Base-by-base conservation (phyloP, 2,113 vertebrate genomes). In the Hystrix brachyura region DNA sequence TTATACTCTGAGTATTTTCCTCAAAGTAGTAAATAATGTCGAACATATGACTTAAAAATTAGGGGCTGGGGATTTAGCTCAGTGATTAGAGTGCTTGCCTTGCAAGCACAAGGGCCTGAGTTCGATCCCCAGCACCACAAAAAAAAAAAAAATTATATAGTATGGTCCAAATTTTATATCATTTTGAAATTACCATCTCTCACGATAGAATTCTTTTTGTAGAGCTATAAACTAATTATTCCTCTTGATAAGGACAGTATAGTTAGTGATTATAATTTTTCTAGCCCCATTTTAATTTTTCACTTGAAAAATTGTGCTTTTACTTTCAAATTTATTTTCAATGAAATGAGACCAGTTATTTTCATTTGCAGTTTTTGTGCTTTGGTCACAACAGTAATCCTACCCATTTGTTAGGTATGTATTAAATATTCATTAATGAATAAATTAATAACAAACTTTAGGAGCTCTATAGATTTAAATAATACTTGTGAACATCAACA, bases 401-500 rank as follows among this genome's bases (percentile, higher is more conserved):
- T 87, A 76, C 5, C 32, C 7, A 65, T 29, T 76, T 86, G 86
- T 86, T 81, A 71, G 48, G 18, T 78, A 79, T 80, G 80, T 67
- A 87, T 55, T 78, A 32, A 72, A 65, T 92, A 53, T 83, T 85
- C 95, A 53, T 67, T 83, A 85, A 86, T 65, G 91, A 82, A 67
- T 71, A 80, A 25, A 38, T 89, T 76, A 86, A 51, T 43, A 87
- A 89, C 72, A 96, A 95, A 93, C 43, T 87, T 87, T 93, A 55
- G 32, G 17, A 92, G 7, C 34, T 43, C 64, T 94, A 78, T 82
- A 94, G 29, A 65, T 27, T 94, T 78, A 95, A 85, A 46, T 60
- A 94, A 64, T 71, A 87, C 5, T 87, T 89, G 55, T 87, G 51
- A 78, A 71, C 23, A 78, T 29, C 76, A 5, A 84, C 55, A 81